A percentile compares a stretch with the other conserved stretches of the same genome.
These are phyloP conservation scores for Chloroclysta siterata DNA, from an alignment of 2,888 invertebrate genomes.

Conservation along the genomic window DNA sequence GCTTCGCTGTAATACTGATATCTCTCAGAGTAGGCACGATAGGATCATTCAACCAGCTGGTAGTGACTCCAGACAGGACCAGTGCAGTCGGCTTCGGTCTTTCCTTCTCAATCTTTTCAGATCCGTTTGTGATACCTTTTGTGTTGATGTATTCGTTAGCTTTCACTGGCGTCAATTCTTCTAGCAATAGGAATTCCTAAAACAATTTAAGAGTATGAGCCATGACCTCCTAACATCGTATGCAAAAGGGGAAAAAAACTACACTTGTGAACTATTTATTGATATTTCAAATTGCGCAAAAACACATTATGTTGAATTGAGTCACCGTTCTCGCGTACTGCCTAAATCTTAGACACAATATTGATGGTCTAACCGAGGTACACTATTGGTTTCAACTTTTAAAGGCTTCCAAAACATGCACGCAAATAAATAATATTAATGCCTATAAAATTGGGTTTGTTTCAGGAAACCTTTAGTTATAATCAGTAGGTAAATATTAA, in stretches of 20 bases:
- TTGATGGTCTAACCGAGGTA: too few species aligned
- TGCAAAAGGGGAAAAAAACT: too few species aligned
- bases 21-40: conserved; percentile 84
- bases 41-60: conserved; percentile 72
- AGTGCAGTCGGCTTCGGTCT: conserved; percentile 59
- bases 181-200: conserved; percentile 75
- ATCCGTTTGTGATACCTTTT: conserved; percentile 55
- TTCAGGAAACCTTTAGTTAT: too few species aligned
- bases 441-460: too few species aligned
- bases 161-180: conserved; percentile 65
- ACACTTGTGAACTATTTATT: not conserved
- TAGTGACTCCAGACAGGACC: conserved; percentile 71
- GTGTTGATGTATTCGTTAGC: conserved; percentile 50
- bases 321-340: not conserved
- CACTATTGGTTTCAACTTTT: conserved; percentile 2
- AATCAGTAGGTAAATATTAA: too few species aligned
- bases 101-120: conserved; percentile 53
- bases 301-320: not conserved
- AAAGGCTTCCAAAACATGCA: too few species aligned
- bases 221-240: not conserved
- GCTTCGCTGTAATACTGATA: conserved; percentile 77
- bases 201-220: conserved; percentile 30
- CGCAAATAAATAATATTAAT: too few species aligned
- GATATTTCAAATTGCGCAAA: too few species aligned
- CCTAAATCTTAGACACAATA: too few species aligned